phyloP scores from a whole-genome alignment of 2,797 vertebrate species.

The Lagothrix lagotricha region DNA sequence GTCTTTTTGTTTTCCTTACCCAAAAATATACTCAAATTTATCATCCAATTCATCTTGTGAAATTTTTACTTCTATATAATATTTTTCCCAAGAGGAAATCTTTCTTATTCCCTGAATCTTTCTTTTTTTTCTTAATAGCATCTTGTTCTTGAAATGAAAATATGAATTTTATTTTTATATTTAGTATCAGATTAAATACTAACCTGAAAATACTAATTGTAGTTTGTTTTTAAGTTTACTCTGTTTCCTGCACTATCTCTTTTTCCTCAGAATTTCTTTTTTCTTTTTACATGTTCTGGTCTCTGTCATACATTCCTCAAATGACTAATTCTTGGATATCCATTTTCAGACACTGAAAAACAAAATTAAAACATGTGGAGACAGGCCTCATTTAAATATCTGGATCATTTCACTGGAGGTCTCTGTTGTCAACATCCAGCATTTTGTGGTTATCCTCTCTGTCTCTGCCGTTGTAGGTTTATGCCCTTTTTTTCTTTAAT shows the following conservation, averaged over 20 bases:
- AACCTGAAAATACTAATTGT: neutral
- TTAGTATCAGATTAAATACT: neutral
- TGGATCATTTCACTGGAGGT: neutral
- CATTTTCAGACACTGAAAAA: neutral
- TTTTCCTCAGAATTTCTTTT: neutral
- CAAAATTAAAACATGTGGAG: neutral
- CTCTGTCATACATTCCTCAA: neutral
- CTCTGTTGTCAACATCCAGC: neutral
- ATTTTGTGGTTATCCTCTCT: neutral
- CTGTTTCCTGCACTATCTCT: neutral
- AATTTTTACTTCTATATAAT: neutral
- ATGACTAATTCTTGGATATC: neutral
- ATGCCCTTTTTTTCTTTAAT: neutral
- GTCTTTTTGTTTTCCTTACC: neutral
- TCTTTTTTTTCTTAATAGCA: neutral
- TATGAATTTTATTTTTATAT: neutral
- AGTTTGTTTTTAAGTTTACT: neutral
- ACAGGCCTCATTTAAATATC: neutral
- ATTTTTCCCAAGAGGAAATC: neutral
- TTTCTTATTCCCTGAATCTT: neutral
- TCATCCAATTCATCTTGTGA: neutral
- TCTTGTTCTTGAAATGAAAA: neutral
- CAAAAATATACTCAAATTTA: neutral
- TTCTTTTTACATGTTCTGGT: neutral
- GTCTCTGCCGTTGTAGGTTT: neutral